Evolutionary conservation across 92 coral and sea anemone species (phyloP).

Genomic region (Epizoanthus stellaris): DNA sequence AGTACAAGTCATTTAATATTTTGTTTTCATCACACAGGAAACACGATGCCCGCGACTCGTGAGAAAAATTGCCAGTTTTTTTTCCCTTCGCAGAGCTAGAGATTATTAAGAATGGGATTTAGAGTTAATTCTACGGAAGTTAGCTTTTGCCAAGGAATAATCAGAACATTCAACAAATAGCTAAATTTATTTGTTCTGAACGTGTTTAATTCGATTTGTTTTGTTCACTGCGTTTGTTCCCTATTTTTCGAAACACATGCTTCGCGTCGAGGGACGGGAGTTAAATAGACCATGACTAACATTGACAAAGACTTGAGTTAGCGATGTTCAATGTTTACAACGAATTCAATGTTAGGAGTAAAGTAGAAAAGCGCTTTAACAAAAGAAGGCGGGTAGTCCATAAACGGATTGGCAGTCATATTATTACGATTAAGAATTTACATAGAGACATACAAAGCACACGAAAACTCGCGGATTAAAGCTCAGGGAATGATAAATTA

Average conservation of each 20-base stretch:
- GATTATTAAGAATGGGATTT: no score
- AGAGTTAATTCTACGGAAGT: no score
- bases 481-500: background rate
- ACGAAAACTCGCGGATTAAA: conserved; percentile 11
- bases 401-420: conserved; percentile 24
- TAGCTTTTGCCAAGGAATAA: no score
- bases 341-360: conserved; percentile 35
- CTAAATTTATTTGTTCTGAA: no score
- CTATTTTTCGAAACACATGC: background rate
- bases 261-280: background rate
- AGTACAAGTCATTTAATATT: no score
- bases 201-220: no score
- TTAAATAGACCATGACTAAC: conserved; percentile 31
- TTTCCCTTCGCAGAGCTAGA: no score
- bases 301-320: conserved; percentile 19
- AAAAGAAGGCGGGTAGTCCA: conserved; percentile 42
- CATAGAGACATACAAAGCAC: conserved; percentile 15
- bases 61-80: no score
- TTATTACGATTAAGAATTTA: conserved; percentile 24
- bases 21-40: no score
- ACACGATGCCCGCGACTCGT: no score
- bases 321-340: conserved; percentile 14
- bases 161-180: no score
- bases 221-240: no score
- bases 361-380: conserved; percentile 40